phyloP scores from a whole-genome alignment of 2,113 vertebrate genomes.

The Rhegmatorhina hoffmannsi region DNA sequence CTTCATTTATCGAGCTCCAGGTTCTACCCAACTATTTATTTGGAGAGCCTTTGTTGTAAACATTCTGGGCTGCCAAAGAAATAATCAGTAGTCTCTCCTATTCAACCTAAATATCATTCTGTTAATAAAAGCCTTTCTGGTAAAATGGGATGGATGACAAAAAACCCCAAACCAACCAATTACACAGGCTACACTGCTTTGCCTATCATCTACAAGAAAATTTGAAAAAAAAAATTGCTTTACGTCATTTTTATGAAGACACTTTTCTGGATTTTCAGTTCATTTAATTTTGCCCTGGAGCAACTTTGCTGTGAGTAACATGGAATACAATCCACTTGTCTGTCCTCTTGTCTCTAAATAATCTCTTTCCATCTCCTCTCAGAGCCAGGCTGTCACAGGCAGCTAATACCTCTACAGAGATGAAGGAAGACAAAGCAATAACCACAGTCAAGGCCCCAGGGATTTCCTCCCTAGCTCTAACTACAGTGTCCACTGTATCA shows the following conservation, averaged over 20 bases:
- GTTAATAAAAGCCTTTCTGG: not conserved
- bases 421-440: slow-evolving; percentile 60
- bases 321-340: slow-evolving; percentile 19
- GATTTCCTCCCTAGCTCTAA: slow-evolving; percentile 13
- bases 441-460: slow-evolving; percentile 1
- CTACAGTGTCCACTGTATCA: slow-evolving; percentile 42
- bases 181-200: not conserved
- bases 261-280: slow-evolving; percentile 22
- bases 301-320: slow-evolving; percentile 37
- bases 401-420: slow-evolving; percentile 23
- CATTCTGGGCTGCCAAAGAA: not conserved
- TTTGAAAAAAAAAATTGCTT: not conserved
- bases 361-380: slow-evolving; percentile 42
- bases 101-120: not conserved
- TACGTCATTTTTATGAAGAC: slow-evolving; percentile 37
- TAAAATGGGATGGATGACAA: not conserved
- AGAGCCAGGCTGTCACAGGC: slow-evolving; percentile 36
- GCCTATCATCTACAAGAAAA: not conserved
- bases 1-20: not conserved
- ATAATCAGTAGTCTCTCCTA: not conserved
- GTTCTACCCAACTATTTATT: slow-evolving; percentile 14
- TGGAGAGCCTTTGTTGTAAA: not conserved
- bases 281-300: slow-evolving; percentile 56
- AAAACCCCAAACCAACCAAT: not conserved
- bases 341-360: slow-evolving; percentile 31